Base-by-base conservation (phyloP, 1,140 invertebrate genomes). In the Prorops nasuta region DNA sequence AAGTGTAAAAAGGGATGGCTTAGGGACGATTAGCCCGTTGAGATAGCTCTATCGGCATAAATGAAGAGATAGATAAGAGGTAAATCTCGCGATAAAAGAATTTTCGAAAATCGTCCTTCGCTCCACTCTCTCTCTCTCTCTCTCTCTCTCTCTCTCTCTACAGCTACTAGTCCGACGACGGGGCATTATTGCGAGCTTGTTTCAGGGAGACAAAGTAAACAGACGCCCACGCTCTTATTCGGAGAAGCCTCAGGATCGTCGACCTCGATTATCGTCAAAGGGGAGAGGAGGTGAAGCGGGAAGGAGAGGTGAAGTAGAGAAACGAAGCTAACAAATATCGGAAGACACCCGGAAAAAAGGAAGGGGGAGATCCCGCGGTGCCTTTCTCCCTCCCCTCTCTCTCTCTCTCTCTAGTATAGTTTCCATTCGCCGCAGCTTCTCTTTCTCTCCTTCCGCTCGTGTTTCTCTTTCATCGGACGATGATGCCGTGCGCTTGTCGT, bases 1-100 rank as follows among this genome's bases (percentile, higher is more conserved):
- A 24, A 3, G 15, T 18, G 19, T 32, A 56, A 60, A 58, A 54
- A 58, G 40, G 17, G 34, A 31, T 40, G 40, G 31, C 4, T 28
- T 28, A 28, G 10, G 24, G 24, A 28, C 24, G 24, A 28, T 28
- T 28, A 28, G 10, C 24, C 24, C 4, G 24, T 28, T 10, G 24
- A 28, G 24, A 28, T 28, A 28, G 24, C 24, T 28, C 24, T 28
- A 28, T 28, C 24, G 24, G 10, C 24, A 10, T 6, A 28, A 28
- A 28, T 28, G 10, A 28, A 28, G 24, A 6, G 24, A 10, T 10
- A 4, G 24, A 28, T 28, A 28, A 28, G 24, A 10, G 24, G 10
- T 6, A 10, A 28, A 28, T 28, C 24, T 10, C 10, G 24, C 24
- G 24, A 28, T 28, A 28, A 28, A 28, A 28, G 10, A 28, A 10